These are phyloP conservation scores for Dasyurus viverrinus DNA, from an alignment of 2,113 vertebrate genomes.

Conservation along the genomic window DNA sequence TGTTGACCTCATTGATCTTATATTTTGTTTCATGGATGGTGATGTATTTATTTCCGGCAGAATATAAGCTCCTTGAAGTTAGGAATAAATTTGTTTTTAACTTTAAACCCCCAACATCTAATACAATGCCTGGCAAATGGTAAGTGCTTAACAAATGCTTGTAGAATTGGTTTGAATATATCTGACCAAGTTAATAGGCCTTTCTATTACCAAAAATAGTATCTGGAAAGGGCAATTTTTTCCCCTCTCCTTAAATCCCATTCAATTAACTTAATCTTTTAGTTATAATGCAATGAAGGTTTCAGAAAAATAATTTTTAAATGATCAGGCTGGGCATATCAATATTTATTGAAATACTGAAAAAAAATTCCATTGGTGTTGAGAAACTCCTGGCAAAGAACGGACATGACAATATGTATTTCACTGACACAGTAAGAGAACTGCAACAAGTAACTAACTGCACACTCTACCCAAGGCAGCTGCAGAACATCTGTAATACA, in stretches of 20 bases:
- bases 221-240: not conserved
- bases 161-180: not conserved
- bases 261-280: not conserved
- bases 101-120: not conserved
- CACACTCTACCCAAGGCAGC: slow-evolving; percentile 86
- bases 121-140: not conserved
- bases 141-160: not conserved
- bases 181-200: not conserved
- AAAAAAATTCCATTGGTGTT: slow-evolving; percentile 86
- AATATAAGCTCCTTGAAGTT: not conserved
- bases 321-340: slow-evolving; percentile 84
- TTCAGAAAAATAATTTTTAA: slow-evolving; percentile 78
- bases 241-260: not conserved
- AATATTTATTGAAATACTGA: slow-evolving; percentile 95
- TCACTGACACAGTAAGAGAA: slow-evolving; percentile 86
- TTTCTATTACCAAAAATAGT: not conserved
- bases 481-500: slow-evolving; percentile 82
- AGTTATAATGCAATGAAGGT: slow-evolving; percentile 41
- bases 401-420: slow-evolving; percentile 85
- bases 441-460: slow-evolving; percentile 82
- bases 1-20: not conserved
- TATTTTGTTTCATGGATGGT: not conserved
- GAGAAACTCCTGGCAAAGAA: slow-evolving; percentile 86
- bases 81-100: not conserved
- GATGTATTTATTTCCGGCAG: not conserved